phyloP scores from a whole-genome alignment of 2,113 vertebrate genomes.

The Stigmatopora nigra region DNA sequence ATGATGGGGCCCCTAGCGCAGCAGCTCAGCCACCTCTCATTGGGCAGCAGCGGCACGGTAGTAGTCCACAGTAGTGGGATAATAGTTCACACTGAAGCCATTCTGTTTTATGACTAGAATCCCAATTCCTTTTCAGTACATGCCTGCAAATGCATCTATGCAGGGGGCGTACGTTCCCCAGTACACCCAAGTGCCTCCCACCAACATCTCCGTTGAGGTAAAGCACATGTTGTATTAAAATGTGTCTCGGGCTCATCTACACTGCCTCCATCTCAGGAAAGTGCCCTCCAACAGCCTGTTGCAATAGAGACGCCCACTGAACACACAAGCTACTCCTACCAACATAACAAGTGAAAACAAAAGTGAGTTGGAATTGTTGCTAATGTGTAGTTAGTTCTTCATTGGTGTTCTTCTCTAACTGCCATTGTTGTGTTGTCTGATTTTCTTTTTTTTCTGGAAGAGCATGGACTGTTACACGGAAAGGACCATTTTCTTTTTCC shows the following conservation, averaged over 20 bases:
- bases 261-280: slow-evolving; percentile 70
- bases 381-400: neutral
- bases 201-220: slow-evolving; percentile 82
- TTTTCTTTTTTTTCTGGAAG: slow-evolving; percentile 15
- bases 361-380: slow-evolving; percentile 21
- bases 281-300: slow-evolving; percentile 77
- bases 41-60: slow-evolving; percentile 80
- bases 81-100: too few species aligned
- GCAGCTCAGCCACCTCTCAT: slow-evolving; percentile 84
- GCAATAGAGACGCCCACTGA: slow-evolving; percentile 81
- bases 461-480: slow-evolving; percentile 46
- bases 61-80: slow-evolving; percentile 6
- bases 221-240: slow-evolving; percentile 4
- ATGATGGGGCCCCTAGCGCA: slow-evolving; percentile 83
- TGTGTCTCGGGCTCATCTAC: slow-evolving; percentile 7
- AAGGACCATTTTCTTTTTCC: slow-evolving; percentile 44
- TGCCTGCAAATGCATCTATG: slow-evolving; percentile 79
- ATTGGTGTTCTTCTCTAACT: neutral
- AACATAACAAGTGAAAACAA: slow-evolving; percentile 80
- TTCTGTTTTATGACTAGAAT: neutral
- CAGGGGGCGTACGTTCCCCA: slow-evolving; percentile 85
- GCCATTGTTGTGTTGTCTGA: slow-evolving; percentile 23
- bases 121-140: slow-evolving; percentile 65
- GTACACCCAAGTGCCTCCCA: slow-evolving; percentile 81
- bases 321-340: slow-evolving; percentile 82